phyloP scores from a whole-genome alignment of 2,888 invertebrate genomes.

The Mythimna pallens region DNA sequence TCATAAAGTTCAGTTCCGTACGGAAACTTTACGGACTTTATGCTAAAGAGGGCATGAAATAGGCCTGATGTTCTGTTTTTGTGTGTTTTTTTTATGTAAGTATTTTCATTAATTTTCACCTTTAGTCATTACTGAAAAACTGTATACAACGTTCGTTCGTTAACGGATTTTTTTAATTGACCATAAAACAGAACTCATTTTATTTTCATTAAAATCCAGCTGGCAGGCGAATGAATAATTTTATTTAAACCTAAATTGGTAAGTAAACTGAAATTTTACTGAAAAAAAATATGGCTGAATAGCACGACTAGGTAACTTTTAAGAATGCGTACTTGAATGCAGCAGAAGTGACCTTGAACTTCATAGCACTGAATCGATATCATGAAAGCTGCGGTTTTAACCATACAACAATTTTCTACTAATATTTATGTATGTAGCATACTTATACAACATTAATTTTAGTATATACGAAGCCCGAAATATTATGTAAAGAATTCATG shows the following conservation, averaged over 20 bases:
- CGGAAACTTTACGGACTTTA: slow-evolving; percentile 34
- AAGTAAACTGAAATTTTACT: not conserved
- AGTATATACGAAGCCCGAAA: too few species aligned
- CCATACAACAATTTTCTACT: not conserved
- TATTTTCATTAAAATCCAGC: not conserved
- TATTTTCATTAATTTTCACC: slow-evolving; percentile 20
- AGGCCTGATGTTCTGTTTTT: slow-evolving; percentile 23
- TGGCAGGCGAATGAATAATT: not conserved
- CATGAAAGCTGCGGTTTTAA: slow-evolving; percentile 13
- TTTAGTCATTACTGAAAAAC: slow-evolving; percentile 15
- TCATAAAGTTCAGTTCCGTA: slow-evolving; percentile 49
- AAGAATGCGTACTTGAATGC: slow-evolving; percentile 54
- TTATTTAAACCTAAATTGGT: not conserved
- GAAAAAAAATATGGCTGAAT: not conserved
- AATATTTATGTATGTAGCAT: not conserved
- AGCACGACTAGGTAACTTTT: slow-evolving; percentile 14
- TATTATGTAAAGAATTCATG: too few species aligned
- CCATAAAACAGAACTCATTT: not conserved
- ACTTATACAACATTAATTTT: too few species aligned
- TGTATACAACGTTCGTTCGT: not conserved
- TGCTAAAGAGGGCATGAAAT: slow-evolving; percentile 44
- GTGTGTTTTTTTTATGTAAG: slow-evolving; percentile 11
- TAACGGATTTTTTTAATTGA: not conserved
- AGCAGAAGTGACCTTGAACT: slow-evolving; percentile 48
- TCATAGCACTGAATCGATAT: slow-evolving; percentile 38